A percentile compares a stretch with the other conserved stretches of the same genome.
Evolutionary conservation across 2,888 invertebrate genomes (phyloP).

Genomic region (Stenodema calcarata): DNA sequence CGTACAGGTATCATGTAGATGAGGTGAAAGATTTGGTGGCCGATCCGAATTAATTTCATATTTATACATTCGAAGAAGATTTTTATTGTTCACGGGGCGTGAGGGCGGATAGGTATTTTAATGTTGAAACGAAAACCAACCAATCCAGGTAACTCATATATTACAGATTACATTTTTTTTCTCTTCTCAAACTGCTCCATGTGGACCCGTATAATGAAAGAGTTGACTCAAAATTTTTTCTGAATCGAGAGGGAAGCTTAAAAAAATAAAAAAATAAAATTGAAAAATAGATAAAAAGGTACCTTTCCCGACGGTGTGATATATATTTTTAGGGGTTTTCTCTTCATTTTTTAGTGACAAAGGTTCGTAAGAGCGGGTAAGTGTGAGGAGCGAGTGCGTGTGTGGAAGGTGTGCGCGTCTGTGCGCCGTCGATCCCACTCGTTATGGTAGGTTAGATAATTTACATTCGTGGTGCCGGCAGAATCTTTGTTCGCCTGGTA

Average conservation of each 20-base stretch:
- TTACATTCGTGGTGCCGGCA: conserved; percentile 37
- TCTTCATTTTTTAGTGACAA: conserved; percentile 21
- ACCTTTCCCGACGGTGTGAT: background rate
- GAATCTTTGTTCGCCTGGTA: conserved; percentile 29
- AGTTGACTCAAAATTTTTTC: background rate
- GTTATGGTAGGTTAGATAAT: conserved; percentile 37
- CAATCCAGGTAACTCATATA: background rate
- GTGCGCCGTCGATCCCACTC: conserved; percentile 31
- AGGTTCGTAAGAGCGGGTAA: conserved; percentile 9
- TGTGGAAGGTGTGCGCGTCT: background rate
- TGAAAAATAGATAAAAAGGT: too few species aligned
- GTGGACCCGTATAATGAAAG: background rate
- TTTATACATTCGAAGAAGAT: too few species aligned
- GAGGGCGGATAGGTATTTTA: background rate
- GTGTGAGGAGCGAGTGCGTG: background rate
- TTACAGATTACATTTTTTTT: conserved; percentile 4
- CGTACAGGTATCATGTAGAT: too few species aligned
- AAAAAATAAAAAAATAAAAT: too few species aligned
- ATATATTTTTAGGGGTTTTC: conserved; percentile 7
- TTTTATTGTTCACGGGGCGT: too few species aligned
- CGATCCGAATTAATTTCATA: too few species aligned
- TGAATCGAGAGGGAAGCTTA: background rate
- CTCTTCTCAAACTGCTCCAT: background rate
- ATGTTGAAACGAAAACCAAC: background rate
- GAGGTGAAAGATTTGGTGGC: too few species aligned